Evolutionary conservation across 2,888 invertebrate genomes (phyloP).

Genomic region (Osmoderma eremita): DNA sequence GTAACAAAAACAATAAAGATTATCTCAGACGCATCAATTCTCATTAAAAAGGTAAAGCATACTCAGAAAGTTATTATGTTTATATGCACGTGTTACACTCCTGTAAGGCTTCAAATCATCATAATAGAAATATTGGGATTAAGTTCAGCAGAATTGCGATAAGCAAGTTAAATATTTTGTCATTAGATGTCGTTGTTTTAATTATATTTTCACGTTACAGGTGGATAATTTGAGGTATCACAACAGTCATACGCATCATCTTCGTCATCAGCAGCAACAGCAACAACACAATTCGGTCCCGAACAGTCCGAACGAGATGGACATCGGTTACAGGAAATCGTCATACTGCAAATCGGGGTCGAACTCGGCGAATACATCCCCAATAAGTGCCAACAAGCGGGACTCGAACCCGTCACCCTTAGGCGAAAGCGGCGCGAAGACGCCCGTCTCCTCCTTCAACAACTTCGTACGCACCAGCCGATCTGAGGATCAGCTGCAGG

Average conservation of each 20-base stretch:
- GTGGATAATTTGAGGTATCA: conserved; percentile 64
- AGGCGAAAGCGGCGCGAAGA: conserved; percentile 47
- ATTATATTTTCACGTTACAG: conserved; percentile 26
- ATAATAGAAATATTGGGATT: too few relatives aligned
- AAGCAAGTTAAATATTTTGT: too few relatives aligned
- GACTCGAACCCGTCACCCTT: conserved; percentile 56
- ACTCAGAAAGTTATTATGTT: too few relatives aligned
- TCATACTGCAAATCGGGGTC: conserved; percentile 60
- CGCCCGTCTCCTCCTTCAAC: conserved; percentile 46
- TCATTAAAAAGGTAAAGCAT: too few relatives aligned
- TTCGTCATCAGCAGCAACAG: conserved; percentile 55
- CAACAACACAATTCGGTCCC: conserved; percentile 71
- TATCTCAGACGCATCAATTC: too few relatives aligned
- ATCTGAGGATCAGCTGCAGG: conserved; percentile 90
- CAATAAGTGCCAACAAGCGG: conserved; percentile 67
- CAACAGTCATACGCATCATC: conserved; percentile 64
- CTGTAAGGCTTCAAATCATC: too few relatives aligned
- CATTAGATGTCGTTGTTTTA: too few relatives aligned
- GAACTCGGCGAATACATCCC: conserved; percentile 67
- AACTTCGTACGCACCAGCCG: conserved; percentile 85
- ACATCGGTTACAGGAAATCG: conserved; percentile 66
- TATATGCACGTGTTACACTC: too few relatives aligned
- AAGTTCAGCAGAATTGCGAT: too few relatives aligned
- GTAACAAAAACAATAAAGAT: too few relatives aligned
- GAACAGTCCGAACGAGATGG: conserved; percentile 74